Conservation (phyloP, 2,888 invertebrate genomes). For the Tipula lateralis region DNA sequence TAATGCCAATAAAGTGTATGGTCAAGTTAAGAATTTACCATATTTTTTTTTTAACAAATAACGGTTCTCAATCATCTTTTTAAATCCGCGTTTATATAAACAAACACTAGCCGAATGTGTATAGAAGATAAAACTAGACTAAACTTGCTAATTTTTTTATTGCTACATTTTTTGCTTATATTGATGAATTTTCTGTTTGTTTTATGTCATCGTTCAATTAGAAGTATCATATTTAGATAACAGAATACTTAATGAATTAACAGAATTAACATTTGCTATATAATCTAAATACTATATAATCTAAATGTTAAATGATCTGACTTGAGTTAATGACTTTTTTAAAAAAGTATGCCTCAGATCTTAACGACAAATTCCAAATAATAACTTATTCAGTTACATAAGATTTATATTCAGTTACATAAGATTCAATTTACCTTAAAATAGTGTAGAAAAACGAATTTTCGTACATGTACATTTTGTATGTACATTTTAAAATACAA, state of each 20-base stretch:
- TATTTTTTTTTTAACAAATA: neutral
- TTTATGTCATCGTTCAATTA: neutral
- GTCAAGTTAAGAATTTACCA: neutral
- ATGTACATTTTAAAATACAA: no score
- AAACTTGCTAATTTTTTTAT: neutral
- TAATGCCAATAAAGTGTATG: neutral
- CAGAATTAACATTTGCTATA: neutral
- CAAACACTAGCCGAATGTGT: neutral
- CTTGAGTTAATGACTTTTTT: no score
- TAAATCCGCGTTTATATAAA: neutral
- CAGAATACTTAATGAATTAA: neutral
- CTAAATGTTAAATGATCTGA: no score
- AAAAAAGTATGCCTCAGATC: no score
- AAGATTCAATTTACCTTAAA: no score
- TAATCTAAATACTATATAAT: no score
- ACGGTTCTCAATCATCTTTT: neutral
- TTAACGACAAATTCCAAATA: no score
- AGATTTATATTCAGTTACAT: no score
- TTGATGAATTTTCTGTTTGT: neutral
- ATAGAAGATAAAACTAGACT: neutral
- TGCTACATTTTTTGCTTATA: neutral
- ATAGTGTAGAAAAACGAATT: no score
- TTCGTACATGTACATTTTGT: no score
- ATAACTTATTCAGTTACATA: no score
- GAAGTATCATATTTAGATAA: neutral